These are phyloP conservation scores for Colaptes auratus DNA, from an alignment of 2,113 vertebrate genomes.

Conservation along the genomic window DNA sequence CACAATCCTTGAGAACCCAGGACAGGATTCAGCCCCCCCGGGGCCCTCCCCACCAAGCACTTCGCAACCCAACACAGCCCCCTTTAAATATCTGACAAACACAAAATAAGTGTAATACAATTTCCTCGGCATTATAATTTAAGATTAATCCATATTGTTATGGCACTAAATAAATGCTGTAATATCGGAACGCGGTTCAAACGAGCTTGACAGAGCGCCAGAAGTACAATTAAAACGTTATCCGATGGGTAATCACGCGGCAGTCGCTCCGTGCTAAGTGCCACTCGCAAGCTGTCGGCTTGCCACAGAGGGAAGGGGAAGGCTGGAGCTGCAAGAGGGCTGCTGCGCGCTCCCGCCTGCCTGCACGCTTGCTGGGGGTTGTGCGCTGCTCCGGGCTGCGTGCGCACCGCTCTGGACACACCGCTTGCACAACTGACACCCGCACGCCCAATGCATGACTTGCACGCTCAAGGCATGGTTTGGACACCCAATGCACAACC, in stretches of 20 bases:
- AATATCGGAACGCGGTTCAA: slow-evolving; percentile 35
- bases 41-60: fast-evolving
- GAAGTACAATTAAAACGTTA: slow-evolving; percentile 48
- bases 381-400: not conserved
- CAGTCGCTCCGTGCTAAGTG: slow-evolving; percentile 43
- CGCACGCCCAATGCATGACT: not conserved
- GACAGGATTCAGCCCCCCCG: not conserved
- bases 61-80: not conserved
- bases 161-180: slow-evolving; percentile 40
- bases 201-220: slow-evolving; percentile 36
- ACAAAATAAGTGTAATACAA: slow-evolving; percentile 4
- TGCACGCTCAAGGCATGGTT: fast-evolving
- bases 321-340: not conserved
- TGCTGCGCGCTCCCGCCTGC: not conserved
- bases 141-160: slow-evolving; percentile 69
- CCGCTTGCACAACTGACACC: not conserved
- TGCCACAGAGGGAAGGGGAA: not conserved
- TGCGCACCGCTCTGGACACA: fast-evolving
- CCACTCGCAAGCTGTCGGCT: slow-evolving; percentile 54
- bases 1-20: fast-evolving
- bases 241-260: slow-evolving; percentile 45
- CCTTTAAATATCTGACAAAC: slow-evolving; percentile 37
- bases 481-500: not conserved
- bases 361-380: not conserved
- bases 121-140: slow-evolving; percentile 46